Conservation (phyloP, 1,140 invertebrate species). For the Bombus confusus region DNA sequence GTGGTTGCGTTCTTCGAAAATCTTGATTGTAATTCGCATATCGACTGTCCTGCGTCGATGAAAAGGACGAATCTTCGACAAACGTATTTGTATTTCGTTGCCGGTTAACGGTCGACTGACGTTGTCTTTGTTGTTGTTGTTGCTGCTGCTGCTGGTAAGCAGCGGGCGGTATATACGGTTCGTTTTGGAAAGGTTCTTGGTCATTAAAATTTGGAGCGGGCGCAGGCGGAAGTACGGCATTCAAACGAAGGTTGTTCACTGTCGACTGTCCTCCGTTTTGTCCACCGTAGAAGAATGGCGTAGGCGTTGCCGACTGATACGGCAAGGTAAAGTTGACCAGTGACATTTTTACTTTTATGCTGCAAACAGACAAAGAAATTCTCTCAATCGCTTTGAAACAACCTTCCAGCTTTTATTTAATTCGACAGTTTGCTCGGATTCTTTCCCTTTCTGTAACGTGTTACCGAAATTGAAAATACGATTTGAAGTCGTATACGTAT, state of each 20-base stretch:
- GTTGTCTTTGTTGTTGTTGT: conserved; percentile 64
- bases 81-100: conserved; percentile 49
- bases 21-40: conserved; percentile 70
- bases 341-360: conserved; percentile 69
- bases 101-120: conserved; percentile 52
- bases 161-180: conserved; percentile 69
- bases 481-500: neutral
- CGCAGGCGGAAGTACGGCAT: conserved; percentile 71
- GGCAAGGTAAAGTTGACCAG: conserved; percentile 77
- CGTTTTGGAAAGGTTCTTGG: conserved; percentile 68
- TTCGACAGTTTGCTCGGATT: neutral
- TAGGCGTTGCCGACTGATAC: conserved; percentile 74
- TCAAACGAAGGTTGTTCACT: conserved; percentile 72
- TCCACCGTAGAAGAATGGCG: conserved; percentile 72
- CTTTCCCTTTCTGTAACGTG: neutral
- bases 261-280: conserved; percentile 61
- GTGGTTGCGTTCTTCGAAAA: conserved; percentile 63
- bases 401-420: too few relatives aligned
- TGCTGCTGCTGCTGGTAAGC: conserved; percentile 71
- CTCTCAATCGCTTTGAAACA: neutral
- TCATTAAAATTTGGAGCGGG: conserved; percentile 66
- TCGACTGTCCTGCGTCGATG: conserved; percentile 63
- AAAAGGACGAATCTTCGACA: conserved; percentile 61
- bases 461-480: neutral
- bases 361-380: neutral